Evolutionary conservation across 2,888 invertebrate species (phyloP).

Genomic region (Drosophila emarginata): DNA sequence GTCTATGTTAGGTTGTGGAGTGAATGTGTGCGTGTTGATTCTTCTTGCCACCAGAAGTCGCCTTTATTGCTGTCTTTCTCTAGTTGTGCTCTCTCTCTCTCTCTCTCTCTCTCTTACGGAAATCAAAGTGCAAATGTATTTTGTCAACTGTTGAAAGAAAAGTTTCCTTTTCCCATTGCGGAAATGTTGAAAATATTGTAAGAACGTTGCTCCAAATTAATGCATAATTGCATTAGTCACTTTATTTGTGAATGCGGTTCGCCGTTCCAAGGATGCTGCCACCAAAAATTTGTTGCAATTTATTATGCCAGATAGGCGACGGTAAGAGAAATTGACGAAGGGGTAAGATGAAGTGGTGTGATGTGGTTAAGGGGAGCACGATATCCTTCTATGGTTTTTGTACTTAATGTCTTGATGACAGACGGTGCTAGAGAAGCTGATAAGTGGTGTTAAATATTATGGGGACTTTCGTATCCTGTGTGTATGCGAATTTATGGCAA

Average conservation of each 20-base stretch:
- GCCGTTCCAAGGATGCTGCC: slow-evolving; percentile 24
- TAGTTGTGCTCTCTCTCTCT: not conserved
- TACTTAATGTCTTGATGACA: slow-evolving; percentile 60
- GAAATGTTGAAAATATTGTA: slow-evolving; percentile 58
- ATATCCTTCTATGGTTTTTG: slow-evolving; percentile 8
- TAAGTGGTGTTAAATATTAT: slow-evolving; percentile 62
- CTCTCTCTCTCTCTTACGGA: slow-evolving; percentile 41
- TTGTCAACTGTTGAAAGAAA: slow-evolving; percentile 59
- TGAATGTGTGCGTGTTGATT: not conserved
- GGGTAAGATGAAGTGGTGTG: not conserved
- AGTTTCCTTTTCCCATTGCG: slow-evolving; percentile 51
- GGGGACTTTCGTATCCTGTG: slow-evolving; percentile 23
- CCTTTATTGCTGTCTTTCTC: not conserved
- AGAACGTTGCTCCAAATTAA: slow-evolving; percentile 59
- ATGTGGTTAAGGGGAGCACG: not conserved
- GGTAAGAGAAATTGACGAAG: not conserved
- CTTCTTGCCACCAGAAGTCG: not conserved
- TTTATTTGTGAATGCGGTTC: slow-evolving; percentile 39
- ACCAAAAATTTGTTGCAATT: slow-evolving; percentile 68
- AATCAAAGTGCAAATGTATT: slow-evolving; percentile 73
- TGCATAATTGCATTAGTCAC: slow-evolving; percentile 74
- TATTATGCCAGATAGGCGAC: slow-evolving; percentile 24
- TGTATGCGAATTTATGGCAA: slow-evolving; percentile 42
- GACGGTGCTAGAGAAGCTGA: slow-evolving; percentile 44
- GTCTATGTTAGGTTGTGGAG: not conserved